These are phyloP conservation scores for Itoplectis maculator DNA, from an alignment of 2,888 invertebrate genomes.

Conservation along the genomic window DNA sequence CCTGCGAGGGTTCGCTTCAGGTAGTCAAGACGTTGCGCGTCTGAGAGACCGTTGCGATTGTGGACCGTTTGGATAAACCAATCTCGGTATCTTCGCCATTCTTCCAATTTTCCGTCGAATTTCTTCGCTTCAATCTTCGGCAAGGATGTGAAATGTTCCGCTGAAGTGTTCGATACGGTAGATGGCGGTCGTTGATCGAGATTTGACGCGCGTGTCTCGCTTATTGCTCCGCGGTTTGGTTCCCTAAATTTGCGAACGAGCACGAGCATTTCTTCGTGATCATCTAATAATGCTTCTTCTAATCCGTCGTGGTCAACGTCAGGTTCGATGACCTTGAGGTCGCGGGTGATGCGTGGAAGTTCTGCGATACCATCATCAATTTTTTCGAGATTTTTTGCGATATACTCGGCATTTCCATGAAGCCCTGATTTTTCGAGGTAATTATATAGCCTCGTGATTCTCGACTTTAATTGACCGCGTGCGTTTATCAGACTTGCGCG, in stretches of 20 bases:
- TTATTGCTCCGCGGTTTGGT: no score
- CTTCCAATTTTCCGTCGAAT: conserved; percentile 9
- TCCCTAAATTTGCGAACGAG: neutral
- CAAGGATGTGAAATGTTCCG: neutral
- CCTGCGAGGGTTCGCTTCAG: neutral
- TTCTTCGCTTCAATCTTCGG: neutral
- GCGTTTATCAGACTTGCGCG: no score
- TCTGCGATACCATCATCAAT: no score
- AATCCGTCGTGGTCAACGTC: neutral
- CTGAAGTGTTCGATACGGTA: neutral
- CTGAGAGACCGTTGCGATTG: no score
- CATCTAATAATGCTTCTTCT: neutral
- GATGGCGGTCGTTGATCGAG: neutral
- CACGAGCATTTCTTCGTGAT: neutral
- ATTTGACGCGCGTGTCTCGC: neutral
- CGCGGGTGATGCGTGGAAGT: no score
- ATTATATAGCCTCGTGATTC: no score
- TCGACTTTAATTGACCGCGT: no score
- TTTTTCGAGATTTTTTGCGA: no score
- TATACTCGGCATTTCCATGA: no score
- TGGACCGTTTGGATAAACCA: neutral
- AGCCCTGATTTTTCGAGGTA: no score
- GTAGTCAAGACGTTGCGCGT: neutral
- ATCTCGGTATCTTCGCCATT: conserved; percentile 1
- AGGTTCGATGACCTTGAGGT: neutral